Evolutionary conservation across 2,888 invertebrate genomes (phyloP), one percentile per base, ranked within the genome.

Genomic region (Acanthoscelides obtectus): DNA sequence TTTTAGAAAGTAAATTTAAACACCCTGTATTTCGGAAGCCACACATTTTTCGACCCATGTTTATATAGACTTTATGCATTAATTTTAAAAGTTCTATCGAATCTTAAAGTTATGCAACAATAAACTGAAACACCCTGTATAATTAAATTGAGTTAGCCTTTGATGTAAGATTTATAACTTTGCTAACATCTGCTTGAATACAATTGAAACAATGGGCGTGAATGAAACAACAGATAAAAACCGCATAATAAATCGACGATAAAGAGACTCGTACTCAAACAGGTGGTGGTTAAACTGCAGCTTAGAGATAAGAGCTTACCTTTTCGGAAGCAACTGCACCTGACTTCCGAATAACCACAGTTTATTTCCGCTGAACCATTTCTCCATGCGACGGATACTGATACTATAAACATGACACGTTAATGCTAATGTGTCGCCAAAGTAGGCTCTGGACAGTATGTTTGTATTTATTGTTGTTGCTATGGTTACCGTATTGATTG

Each of bases 361-460:
- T 88, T 93, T 93, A 87, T 93, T 93, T 88, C 94, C 94, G 88
- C 92, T 93, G 87, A 95, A 92, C 94, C 95, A 95, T 94, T 92
- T 94, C 93, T 95, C 95, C 95, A 95, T 95, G 79, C 82, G 83
- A 66, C 12, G 21, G 20, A 20, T 63, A 19, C 63, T n/a, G 17
- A 45, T 45, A 45, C 45, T 45, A 45, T 45, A 6, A 45, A 45
- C 45, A 45, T 45, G 45, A 45, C 45, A 45, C 45, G 6, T 12
- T 6, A 45, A 45, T 45, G 45, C 45, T 45, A 45, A 45, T 45
- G 45, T 45, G 45, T 45, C 45, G 17, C 45, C 45, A 1, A 45
- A 12, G 45, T 17, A 12, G 1, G 17, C 5, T 45, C 8, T 45
- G 17, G 45, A 45, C 17, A 17, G 45, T 12, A 6, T 45, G 45